Evolutionary conservation across 2,797 vertebrate species (phyloP), one percentile per base, ranked within the genome.

Genomic region (Varecia variegata): DNA sequence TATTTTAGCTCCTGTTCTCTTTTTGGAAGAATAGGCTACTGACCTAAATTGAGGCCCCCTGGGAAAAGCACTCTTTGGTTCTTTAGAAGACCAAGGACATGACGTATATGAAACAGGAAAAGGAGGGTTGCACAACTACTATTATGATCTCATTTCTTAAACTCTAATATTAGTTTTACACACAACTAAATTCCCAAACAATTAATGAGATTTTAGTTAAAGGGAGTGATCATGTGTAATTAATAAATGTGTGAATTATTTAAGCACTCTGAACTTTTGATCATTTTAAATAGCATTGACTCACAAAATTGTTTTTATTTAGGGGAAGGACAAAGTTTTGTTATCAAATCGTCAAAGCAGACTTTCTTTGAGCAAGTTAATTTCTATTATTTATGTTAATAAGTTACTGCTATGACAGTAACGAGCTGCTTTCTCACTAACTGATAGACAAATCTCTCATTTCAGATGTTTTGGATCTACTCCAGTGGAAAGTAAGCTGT

Each of bases 121-220:
- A 52, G 18, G 68, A 76, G 60, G 25, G 18, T 40, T 62, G 77
- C n/a, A 7, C 15, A 38, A 8, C 27, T 27, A 17, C 58, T 68
- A 52, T 89, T 32, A n/a, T 30, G 79, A 65, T 81, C 60, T 93
- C 38, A 73, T 84, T 95, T 76, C 83, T 60, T 90, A 56, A 96
- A 74, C 27, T 81, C 86, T 91, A 89, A 87, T 93, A 94, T 96
- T 96, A 97, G 76, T 97, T 97, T 97, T 93, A 80, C 90, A 94
- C 94, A 97, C 91, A 94, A 96, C 45, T 90, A 86, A 92, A 95
- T 95, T 97, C 81, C 45, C 89, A 91, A 93, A 93, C 91, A 95
- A 92, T 97, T 96, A 96, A 88, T 82, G 87, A 93, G 81, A 94
- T 93, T 93, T 96, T 96, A 73, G 93, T 96, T 97, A 96, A 96